Evolutionary conservation across 35 echinoderm and acorn worm species (phyloP), one percentile per base, ranked within the genome.

Genomic region (Apostichopus japonicus): DNA sequence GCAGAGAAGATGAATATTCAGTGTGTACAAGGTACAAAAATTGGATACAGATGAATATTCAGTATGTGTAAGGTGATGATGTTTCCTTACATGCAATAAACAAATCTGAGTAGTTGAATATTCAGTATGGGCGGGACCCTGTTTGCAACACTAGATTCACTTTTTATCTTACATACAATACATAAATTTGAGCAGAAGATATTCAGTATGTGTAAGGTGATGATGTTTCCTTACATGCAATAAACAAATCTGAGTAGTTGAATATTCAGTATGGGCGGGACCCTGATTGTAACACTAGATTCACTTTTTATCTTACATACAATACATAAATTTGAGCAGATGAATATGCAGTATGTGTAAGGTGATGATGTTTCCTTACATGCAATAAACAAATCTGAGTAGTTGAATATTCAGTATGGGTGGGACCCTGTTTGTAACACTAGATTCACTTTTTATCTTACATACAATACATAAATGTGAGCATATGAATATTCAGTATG

Each of bases 371-470:
- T n/a, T n/a, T n/a, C n/a, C n/a, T 77, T 55, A 90, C 72, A 90
- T 77, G 72, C 88, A 90, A 53, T 90, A 99, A 27, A 96, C 93
- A 87, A 98, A 96, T 94, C 95, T 90, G n/a, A 99, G 67, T 5
- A 99, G 92, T 65, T 95, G 96, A 52, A 99, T 93, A 90, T 99
- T 99, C 56, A 96, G 93, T 22, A 99, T 93, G 21, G 94, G 94
- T 5, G 96, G 97, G 1, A 96, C 88, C 6, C 79, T 76, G 11
- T 92, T 65, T 24, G 22, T 79, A 33, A 33, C 27, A 44, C 33
- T 44, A 44, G 33, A 44, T 44, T 44, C 33, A 33, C 33, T 4
- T 44, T 4, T 44, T 0, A 53, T 53, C 0, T 80, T 11, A 80
- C 51, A 65, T 14, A 87, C 33, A 44, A 44, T 44, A 44, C 33